Evolutionary conservation across 2,113 vertebrate genomes (phyloP).

Genomic region (Chiloscyllium plagiosum): DNA sequence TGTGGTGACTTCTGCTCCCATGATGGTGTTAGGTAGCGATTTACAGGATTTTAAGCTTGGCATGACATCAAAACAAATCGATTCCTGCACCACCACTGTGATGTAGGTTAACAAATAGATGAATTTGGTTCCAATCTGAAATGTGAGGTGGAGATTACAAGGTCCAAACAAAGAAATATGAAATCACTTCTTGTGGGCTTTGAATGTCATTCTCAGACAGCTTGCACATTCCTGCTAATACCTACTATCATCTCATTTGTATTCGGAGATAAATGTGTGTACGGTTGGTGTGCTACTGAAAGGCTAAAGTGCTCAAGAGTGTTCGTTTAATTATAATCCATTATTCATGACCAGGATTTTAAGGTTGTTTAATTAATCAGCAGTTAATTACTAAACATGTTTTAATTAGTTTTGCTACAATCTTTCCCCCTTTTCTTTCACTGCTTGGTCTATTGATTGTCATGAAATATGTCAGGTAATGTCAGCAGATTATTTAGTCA

Average conservation of each 20-base stretch:
- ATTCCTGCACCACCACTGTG: not conserved
- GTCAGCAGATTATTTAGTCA: not conserved
- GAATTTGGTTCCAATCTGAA: not conserved
- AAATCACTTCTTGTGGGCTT: not conserved
- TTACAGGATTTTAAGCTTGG: not conserved
- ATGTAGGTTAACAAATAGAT: not conserved
- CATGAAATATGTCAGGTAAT: not conserved
- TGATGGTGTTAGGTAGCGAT: not conserved
- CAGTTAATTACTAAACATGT: constrained; percentile 15
- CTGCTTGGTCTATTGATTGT: not conserved
- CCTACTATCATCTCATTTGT: not conserved
- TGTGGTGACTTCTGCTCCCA: not conserved
- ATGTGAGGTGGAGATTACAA: not conserved
- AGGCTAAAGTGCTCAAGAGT: constrained; percentile 26
- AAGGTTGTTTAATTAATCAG: constrained; percentile 28
- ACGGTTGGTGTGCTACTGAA: not conserved
- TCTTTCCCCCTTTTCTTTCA: too few relatives aligned
- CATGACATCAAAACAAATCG: not conserved
- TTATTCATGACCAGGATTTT: constrained; percentile 25
- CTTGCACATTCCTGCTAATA: not conserved
- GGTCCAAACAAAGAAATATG: not conserved
- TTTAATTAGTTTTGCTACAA: constrained; percentile 25
- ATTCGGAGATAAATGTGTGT: not conserved
- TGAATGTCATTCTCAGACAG: not conserved
- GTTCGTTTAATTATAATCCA: constrained; percentile 32